phyloP scores from a whole-genome alignment of 2,888 invertebrate genomes.

The Drosophila subsilvestris region DNA sequence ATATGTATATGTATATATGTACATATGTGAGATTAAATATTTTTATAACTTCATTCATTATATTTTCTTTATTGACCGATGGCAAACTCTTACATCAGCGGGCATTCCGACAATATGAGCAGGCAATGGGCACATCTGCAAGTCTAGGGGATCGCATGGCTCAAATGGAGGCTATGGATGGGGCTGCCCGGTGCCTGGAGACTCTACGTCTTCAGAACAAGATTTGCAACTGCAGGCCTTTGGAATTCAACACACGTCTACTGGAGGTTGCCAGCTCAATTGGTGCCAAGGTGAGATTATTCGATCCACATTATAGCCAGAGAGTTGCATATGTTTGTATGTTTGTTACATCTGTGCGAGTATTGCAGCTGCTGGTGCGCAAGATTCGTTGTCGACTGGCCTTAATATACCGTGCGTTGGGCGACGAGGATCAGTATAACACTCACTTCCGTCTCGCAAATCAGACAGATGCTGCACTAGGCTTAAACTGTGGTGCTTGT shows the following conservation, averaged over 20 bases:
- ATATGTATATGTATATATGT: neutral
- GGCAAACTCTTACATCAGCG: slow-evolving; percentile 54
- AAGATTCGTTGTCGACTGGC: slow-evolving; percentile 91
- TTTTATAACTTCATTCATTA: neutral
- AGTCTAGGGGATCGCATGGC: slow-evolving; percentile 92
- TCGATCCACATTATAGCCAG: neutral
- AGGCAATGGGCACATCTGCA: slow-evolving; percentile 93
- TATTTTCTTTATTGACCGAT: slow-evolving; percentile 15
- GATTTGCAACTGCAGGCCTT: slow-evolving; percentile 93
- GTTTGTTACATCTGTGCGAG: neutral
- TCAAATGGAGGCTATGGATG: slow-evolving; percentile 96
- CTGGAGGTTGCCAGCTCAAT: slow-evolving; percentile 93
- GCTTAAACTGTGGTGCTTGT: slow-evolving; percentile 92
- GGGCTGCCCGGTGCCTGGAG: slow-evolving; percentile 92
- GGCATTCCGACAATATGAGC: slow-evolving; percentile 91
- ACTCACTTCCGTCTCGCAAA: slow-evolving; percentile 87
- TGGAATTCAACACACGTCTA: slow-evolving; percentile 93
- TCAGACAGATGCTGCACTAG: slow-evolving; percentile 89
- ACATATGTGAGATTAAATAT: no score
- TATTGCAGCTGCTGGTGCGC: slow-evolving; percentile 89
- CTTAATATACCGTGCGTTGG: slow-evolving; percentile 91
- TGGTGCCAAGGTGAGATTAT: slow-evolving; percentile 89
- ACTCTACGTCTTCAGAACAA: slow-evolving; percentile 89
- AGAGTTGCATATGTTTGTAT: neutral
- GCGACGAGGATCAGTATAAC: slow-evolving; percentile 91